Percentiles rank a stretch among this genome's conserved stretches.
Evolutionary conservation across 2,113 vertebrate species (phyloP).

Genomic region (Oenanthe melanoleuca): DNA sequence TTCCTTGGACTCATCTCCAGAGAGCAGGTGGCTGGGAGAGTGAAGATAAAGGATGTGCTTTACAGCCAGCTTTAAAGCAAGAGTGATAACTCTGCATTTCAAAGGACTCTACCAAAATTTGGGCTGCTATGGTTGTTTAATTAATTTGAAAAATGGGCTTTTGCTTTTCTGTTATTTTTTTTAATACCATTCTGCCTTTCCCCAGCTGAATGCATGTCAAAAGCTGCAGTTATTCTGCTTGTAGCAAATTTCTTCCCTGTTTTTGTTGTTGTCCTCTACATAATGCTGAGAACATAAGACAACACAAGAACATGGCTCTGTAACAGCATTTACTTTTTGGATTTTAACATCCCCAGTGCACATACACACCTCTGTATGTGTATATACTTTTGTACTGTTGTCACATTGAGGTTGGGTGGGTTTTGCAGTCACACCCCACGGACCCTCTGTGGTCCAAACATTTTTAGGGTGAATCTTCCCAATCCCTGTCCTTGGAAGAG

Average conservation of each 20-base stretch:
- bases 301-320: background rate
- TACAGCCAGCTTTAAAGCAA: background rate
- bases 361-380: rapidly evolving
- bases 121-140: background rate
- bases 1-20: background rate
- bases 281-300: background rate
- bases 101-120: background rate
- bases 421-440: background rate
- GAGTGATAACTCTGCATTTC: background rate
- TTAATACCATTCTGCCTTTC: background rate
- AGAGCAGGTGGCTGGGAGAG: background rate
- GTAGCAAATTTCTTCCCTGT: background rate
- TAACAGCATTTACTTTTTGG: background rate
- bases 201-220: background rate
- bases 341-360: background rate
- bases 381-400: rapidly evolving
- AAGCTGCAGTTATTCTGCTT: background rate
- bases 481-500: background rate
- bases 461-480: background rate
- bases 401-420: background rate
- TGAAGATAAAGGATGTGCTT: background rate
- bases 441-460: background rate
- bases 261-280: background rate
- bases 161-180: background rate
- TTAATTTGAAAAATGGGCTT: slow-evolving; percentile 16